Base-by-base conservation (phyloP, 2,888 invertebrate genomes). In the Leptinotarsa juncta region DNA sequence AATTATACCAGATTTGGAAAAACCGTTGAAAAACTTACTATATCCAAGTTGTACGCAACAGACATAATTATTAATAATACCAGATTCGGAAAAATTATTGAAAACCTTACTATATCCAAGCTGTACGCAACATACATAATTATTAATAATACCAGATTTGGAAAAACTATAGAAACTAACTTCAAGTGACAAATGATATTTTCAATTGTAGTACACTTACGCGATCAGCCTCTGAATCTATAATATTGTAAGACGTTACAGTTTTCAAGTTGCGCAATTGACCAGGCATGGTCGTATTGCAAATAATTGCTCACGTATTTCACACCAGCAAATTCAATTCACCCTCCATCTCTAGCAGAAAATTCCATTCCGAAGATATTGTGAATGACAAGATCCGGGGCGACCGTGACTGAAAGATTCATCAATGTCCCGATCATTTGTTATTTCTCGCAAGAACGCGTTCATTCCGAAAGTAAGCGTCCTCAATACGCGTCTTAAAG, bases 351-450 rank as follows among this genome's bases (percentile, higher is more conserved):
- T 20, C 10, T 7, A 57, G 3, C 23, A 23, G 20, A 14, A 62
- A 32, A 62, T 62, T 62, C 62, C 42, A n/a, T 20, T 32, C 42
- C 32, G 42, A 1, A 62, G 18, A 62, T 62, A 62, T 62, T 42
- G 62, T 42, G 62, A 60, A 60, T 3, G 26, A 0, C 20, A 26
- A 20, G 26, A 26, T 42, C 18, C n/a, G 1, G 16, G 15, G 32
- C 42, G 16, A 16, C 16, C 14, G 26, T n/a, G 62, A 62, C 26
- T 57, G 57, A 57, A 57, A 26, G 57, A 57, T 57, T 57, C 23
- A 57, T 57, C 57, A 62, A 62, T 16, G 62, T 32, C 26, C 32
- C 14, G 32, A 62, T 62, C 62, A 32, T 32, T 62, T 7, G 32
- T 62, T 57, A 20, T 57, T 62, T 32, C 26, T 62, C 62, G 16